Base-by-base conservation (phyloP, 1,140 invertebrate genomes). In the Chrysomallon squamiferum region DNA sequence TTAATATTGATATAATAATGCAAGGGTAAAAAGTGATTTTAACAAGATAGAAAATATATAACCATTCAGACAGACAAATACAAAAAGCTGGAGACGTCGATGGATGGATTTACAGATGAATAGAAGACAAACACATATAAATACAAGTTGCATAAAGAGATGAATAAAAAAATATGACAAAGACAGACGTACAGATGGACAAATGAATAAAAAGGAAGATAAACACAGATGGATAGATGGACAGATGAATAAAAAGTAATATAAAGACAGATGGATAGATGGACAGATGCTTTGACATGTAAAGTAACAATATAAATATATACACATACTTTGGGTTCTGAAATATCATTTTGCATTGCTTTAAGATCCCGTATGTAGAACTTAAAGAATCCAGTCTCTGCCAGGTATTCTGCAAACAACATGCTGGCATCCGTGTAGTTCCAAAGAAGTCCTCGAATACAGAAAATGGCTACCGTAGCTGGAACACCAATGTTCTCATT, bases 51-150 rank as follows among this genome's bases (percentile, higher is more conserved):
- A n/a, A n/a, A n/a, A n/a, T n/a, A n/a, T n/a, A n/a, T n/a, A n/a
- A n/a, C n/a, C n/a, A n/a, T n/a, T n/a, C n/a, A 56, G 52, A 56
- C 25, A 56, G 52, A 56, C 25, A 56, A 25, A 27, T 18, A 27
- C n/a, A 56, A 27, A 29, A 32, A 56, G 52, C n/a, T 27, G 27
- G 52, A 56, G 52, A 56, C 4, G 32, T 27, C 18, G 52, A 56
- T 18, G 27, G 52, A 27, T 18, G 15, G 52, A n/a, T n/a, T n/a
- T n/a, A n/a, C n/a, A n/a, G n/a, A n/a, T n/a, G n/a, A n/a, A n/a
- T n/a, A n/a, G n/a, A n/a, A n/a, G n/a, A n/a, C n/a, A n/a, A n/a
- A n/a, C n/a, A n/a, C n/a, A n/a, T n/a, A n/a, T n/a, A n/a, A n/a
- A n/a, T n/a, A n/a, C n/a, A n/a, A n/a, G n/a, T n/a, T n/a, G n/a